Evolutionary conservation across 2,888 invertebrate genomes (phyloP).

Genomic region (Saturnia pavonia): DNA sequence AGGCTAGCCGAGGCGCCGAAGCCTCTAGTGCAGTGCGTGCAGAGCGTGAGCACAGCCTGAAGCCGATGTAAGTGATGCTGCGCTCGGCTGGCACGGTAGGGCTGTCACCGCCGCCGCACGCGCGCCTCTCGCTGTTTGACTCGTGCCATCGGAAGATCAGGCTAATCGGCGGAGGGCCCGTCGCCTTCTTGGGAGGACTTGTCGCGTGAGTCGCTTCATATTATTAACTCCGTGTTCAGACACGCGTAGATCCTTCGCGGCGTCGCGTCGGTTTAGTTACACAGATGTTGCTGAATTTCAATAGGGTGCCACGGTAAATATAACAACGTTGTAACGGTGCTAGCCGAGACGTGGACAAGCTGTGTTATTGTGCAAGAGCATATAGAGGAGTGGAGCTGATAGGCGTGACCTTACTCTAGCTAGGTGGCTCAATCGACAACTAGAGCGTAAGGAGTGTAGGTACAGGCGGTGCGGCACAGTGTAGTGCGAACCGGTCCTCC

Average conservation of each 20-base stretch:
- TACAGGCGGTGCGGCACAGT: too few relatives aligned
- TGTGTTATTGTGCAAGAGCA: background rate
- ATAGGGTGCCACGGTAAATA: too few relatives aligned
- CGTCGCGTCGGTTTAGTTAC: background rate
- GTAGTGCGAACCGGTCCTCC: too few relatives aligned
- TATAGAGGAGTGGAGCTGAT: too few relatives aligned
- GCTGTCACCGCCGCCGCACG: conserved; percentile 70
- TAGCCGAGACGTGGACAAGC: background rate
- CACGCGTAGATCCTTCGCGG: too few relatives aligned
- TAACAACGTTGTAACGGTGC: too few relatives aligned
- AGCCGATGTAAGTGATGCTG: conserved; percentile 53
- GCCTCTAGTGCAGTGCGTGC: conserved; percentile 48
- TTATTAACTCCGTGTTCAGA: background rate
- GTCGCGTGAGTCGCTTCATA: conserved; percentile 84
- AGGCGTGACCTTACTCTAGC: too few relatives aligned
- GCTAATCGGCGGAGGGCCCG: conserved; percentile 85
- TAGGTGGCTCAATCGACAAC: too few relatives aligned
- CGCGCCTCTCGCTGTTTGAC: conserved; percentile 85
- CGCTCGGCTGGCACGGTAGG: conserved; percentile 70
- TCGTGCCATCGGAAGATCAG: conserved; percentile 88
- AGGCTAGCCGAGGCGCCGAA: conserved; percentile 36
- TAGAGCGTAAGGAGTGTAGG: too few relatives aligned
- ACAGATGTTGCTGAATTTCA: too few relatives aligned
- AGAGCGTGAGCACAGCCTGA: conserved; percentile 52
- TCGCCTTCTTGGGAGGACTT: conserved; percentile 85